Conservation (phyloP, 1,140 invertebrate genomes). For the Carposina sasakii region DNA sequence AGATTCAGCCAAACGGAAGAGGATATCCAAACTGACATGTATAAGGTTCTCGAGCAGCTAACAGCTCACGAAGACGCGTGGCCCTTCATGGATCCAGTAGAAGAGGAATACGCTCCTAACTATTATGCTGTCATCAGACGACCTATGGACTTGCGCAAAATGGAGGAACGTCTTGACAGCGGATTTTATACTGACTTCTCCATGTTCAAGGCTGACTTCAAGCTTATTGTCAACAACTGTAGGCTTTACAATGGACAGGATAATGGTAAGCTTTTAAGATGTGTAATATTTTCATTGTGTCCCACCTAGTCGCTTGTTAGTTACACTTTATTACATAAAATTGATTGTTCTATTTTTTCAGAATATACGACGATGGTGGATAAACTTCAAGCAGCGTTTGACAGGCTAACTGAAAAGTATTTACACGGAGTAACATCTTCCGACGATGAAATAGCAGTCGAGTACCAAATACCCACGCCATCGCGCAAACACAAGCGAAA, state of each 20-base stretch:
- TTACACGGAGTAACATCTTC: constrained; percentile 85
- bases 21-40: constrained; percentile 89
- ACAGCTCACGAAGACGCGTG: constrained; percentile 92
- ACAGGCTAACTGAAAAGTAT: constrained; percentile 84
- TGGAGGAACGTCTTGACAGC: constrained; percentile 89
- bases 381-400: constrained; percentile 85
- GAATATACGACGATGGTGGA: constrained; percentile 93
- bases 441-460: constrained; percentile 81
- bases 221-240: constrained; percentile 93
- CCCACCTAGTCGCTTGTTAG: not conserved
- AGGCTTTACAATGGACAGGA: constrained; percentile 92
- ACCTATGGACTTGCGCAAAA: constrained; percentile 90
- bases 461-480: constrained; percentile 74
- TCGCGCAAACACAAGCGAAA: constrained; percentile 66
- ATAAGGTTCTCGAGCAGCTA: constrained; percentile 88
- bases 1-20: constrained; percentile 86
- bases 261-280: constrained; percentile 82
- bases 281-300: constrained; percentile 2
- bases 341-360: too few species aligned
- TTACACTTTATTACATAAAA: too few species aligned
- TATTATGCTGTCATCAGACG: constrained; percentile 84
- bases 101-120: constrained; percentile 92
- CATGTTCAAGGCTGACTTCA: constrained; percentile 90
- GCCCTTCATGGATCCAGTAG: constrained; percentile 93
- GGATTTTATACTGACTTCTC: constrained; percentile 84